Percentiles rank a stretch among this genome's conserved stretches.
Evolutionary conservation across 2,797 vertebrate species (phyloP).

Genomic region (Crenuchus spilurus): DNA sequence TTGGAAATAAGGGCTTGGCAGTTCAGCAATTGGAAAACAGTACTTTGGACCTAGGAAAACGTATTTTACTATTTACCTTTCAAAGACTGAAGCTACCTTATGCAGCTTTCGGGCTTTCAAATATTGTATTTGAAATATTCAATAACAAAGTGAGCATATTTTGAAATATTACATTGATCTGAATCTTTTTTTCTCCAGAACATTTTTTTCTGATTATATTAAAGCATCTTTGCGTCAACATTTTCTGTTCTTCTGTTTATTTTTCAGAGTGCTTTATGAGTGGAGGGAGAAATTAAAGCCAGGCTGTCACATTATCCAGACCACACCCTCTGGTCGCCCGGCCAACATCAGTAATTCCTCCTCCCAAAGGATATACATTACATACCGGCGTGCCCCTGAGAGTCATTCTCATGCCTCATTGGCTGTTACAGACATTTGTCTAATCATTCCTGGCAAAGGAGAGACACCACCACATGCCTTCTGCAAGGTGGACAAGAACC

Average conservation of each 20-base stretch:
- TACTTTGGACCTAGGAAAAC: not conserved
- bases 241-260: slow-evolving; percentile 19
- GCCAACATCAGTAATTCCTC: slow-evolving; percentile 94
- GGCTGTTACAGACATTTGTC: slow-evolving; percentile 96
- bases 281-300: slow-evolving; percentile 96
- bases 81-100: not conserved
- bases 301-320: slow-evolving; percentile 95
- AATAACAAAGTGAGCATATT: not conserved
- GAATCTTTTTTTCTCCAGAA: not conserved
- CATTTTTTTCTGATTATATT: too few relatives aligned
- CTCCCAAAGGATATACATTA: slow-evolving; percentile 94
- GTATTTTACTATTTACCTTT: not conserved
- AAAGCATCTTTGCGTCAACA: not conserved
- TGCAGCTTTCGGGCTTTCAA: not conserved
- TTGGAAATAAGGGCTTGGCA: slow-evolving; percentile 35
- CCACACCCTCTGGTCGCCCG: slow-evolving; percentile 89
- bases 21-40: not conserved
- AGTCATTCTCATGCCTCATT: slow-evolving; percentile 89
- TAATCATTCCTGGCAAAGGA: slow-evolving; percentile 95
- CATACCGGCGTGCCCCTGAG: slow-evolving; percentile 91
- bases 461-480: slow-evolving; percentile 95
- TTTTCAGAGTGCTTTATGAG: slow-evolving; percentile 89
- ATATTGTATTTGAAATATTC: not conserved
- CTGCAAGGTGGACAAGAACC: slow-evolving; percentile 98
- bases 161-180: not conserved